Base-by-base conservation (phyloP, 1,140 invertebrate species). In the Cataglyphis hispanica region DNA sequence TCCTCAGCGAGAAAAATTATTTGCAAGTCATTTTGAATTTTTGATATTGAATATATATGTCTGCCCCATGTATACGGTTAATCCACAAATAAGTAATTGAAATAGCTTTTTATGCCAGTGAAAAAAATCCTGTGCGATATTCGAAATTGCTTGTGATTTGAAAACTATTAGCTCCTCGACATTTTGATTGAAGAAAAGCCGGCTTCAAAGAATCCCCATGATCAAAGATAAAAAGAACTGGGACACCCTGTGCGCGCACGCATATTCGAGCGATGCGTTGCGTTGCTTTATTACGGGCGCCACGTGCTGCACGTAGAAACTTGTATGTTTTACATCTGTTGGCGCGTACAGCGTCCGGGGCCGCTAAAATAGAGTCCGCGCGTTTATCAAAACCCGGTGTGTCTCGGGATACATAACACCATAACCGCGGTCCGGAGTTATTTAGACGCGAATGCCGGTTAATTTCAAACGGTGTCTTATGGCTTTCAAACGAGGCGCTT, bases 251-350 rank as follows among this genome's bases (percentile, higher is more conserved):
- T 50, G 34, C 25, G 19, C 43, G 11, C 25, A 8, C 22, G n/a
- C 31, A 37, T 40, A 22, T 27, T 13, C 56, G 25, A 74, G 37
- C 66, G 25, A 8, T 11, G 69, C 19, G 19, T 34, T 53, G 37
- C 37, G 43, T 76, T 75, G 58, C 69, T 84, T 84, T 75, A 74
- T 84, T 84, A 60, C 19, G 40, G 13, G 6, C 40, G 81, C 69
- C 81, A 84, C 81, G 81, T 84, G 81, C 81, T 37, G 50, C 67
- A 37, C 50, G 81, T 70, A 75, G 60, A 84, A 75, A 75, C 81
- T 72, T 72, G 70, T 84, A 63, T 75, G 81, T 84, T 84, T 84
- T 75, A 84, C 81, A 84, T 84, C 81, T 84, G 81, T 84, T 84
- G 70, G 70, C 81, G 60, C 53, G 80, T 34, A 69, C 34, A 43